phyloP scores from a whole-genome alignment of 2,113 vertebrate species.

The Strix aluco region DNA sequence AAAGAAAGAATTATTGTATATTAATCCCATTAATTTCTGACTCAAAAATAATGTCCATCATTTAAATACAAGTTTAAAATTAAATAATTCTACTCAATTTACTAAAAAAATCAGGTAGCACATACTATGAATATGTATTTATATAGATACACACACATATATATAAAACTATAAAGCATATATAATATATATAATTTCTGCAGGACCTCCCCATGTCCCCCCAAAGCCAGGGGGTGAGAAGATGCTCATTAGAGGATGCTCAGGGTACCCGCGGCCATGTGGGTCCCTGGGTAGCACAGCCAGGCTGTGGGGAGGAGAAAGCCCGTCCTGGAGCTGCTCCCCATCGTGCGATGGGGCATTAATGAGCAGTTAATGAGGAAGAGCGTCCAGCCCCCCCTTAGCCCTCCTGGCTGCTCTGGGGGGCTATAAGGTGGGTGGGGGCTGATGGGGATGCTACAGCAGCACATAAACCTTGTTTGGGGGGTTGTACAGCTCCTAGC shows the following conservation, averaged over 20 bases:
- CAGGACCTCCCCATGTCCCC: neutral
- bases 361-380: neutral
- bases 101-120: neutral
- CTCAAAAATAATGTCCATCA: neutral
- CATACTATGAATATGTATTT: neutral
- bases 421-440: accelerated
- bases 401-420: neutral
- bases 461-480: accelerated
- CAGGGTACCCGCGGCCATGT: accelerated
- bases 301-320: neutral
- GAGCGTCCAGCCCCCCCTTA: neutral
- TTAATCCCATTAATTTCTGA: neutral
- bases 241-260: neutral
- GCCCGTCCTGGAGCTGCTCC: neutral
- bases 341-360: neutral
- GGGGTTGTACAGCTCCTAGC: neutral
- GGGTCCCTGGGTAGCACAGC: neutral
- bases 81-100: neutral
- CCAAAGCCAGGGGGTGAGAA: neutral
- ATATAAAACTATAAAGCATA: neutral
- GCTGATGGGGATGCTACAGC: neutral
- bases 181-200: neutral
- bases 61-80: neutral
- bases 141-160: neutral
- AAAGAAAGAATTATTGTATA: neutral